Evolutionary conservation across 2,888 invertebrate species (phyloP), one percentile per base, ranked within the genome.

Genomic region (Drosophila lacicola): DNA sequence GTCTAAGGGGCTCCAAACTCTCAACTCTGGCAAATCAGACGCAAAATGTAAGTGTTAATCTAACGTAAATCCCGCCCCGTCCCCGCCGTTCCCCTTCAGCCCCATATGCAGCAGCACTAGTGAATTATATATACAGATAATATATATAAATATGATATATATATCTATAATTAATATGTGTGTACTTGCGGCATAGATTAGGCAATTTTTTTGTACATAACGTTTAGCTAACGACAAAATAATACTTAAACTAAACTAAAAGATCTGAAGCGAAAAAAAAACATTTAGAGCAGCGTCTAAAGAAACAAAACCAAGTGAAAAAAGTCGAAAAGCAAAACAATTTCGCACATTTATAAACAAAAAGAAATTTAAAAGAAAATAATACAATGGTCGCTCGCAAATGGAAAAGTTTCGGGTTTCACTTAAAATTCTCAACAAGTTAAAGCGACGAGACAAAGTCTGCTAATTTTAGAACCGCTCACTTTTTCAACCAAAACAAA

Each of bases 171-270:
- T 62, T 57, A 42, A 49, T 55, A 41, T 45, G 37, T 47, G 37
- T 39, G 34, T 37, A 60, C 50, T 46, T 45, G 61, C 70, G 66
- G 46, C 56, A 68, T 78, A 76, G 77, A 56, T 68, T 87, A 88
- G 84, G 68, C 47, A 88, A 84, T 83, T 79, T 50, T 29, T 71
- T 74, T 85, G 87, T 85, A 89, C 33, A 83, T 86, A 85, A 70
- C 25, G 47, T 71, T 64, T 75, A 75, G 69, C 45, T 83, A 74
- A 61, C 74, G 44, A 50, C 50, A 69, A 57, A 70, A 57, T 41
- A 49, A 62, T 19, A 47, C 17, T 33, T 54, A 44, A 17, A n/a
- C n/a, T n/a, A 14, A 56, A 56, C 36, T 42, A 54, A 50, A 54
- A 65, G 41, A 54, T 60, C 65, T 64, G 44, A 75, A 49, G 17